These are phyloP conservation scores for Sminthurinus aureus DNA, from an alignment of 2,888 invertebrate genomes.

Conservation along the genomic window DNA sequence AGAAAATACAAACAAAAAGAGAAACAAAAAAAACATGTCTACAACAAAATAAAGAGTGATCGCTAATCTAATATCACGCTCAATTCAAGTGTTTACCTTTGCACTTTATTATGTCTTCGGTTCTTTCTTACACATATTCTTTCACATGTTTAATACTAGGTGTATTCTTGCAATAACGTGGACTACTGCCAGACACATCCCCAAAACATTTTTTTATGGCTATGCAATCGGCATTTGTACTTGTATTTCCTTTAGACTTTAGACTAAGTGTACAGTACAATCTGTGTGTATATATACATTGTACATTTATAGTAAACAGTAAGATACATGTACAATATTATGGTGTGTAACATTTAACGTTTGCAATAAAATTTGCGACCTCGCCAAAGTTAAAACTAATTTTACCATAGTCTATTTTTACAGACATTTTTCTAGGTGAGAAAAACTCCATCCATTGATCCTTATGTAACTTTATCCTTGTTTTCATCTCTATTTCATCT, in stretches of 20 bases:
- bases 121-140: neutral
- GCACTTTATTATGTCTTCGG: neutral
- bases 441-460: conserved; percentile 7
- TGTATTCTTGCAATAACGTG: neutral
- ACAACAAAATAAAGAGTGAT: no score
- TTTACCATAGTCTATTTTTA: conserved; percentile 22
- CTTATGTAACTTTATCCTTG: conserved; percentile 14
- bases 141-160: neutral
- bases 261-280: neutral
- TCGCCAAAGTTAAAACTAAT: conserved; percentile 28
- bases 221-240: neutral
- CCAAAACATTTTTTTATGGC: neutral
- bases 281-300: neutral
- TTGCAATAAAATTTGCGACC: conserved; percentile 16
- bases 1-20: neutral
- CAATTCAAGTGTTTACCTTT: neutral
- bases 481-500: neutral
- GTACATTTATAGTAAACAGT: neutral
- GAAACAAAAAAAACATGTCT: neutral
- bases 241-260: no score
- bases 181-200: neutral
- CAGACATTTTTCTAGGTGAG: conserved; percentile 15
- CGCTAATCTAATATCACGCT: neutral
- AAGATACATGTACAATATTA: neutral
- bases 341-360: neutral